These are phyloP conservation scores for Percopsis transmontana DNA, from an alignment of 2,113 vertebrate genomes.

Conservation along the genomic window DNA sequence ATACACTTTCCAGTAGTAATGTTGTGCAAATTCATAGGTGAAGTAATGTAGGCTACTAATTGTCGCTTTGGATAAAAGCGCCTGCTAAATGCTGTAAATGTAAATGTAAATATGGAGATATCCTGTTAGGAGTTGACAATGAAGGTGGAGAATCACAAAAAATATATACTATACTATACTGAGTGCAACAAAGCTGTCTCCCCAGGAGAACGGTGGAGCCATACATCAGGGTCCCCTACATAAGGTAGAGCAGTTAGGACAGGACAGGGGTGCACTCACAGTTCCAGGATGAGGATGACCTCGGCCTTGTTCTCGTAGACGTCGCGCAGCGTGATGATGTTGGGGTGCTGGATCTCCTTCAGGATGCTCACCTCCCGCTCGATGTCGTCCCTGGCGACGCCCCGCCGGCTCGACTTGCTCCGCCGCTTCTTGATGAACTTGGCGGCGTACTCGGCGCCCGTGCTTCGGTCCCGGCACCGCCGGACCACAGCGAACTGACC, in stretches of 20 bases:
- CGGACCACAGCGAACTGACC: conserved; percentile 96
- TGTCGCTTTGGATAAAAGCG: too few species aligned
- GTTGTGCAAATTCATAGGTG: too few species aligned
- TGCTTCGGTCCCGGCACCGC: conserved; percentile 88
- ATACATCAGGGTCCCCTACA: too few species aligned
- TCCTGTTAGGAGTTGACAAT: too few species aligned
- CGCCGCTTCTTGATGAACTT: conserved; percentile 97
- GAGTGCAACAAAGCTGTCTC: too few species aligned
- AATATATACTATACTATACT: too few species aligned
- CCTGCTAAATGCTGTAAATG: too few species aligned
- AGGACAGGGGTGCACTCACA: conserved; percentile 82
- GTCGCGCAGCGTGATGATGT: conserved; percentile 91
- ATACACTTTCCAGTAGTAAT: too few species aligned
- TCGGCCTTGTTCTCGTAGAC: conserved; percentile 96
- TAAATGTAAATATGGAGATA: too few species aligned
- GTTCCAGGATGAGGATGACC: conserved; percentile 96
- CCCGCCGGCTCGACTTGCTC: conserved; percentile 91
- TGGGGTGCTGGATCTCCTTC: conserved; percentile 93
- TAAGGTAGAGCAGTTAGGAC: background rate
- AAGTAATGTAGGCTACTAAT: too few species aligned
- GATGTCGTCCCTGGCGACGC: conserved; percentile 92
- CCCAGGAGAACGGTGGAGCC: too few species aligned
- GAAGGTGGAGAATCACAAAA: too few species aligned
- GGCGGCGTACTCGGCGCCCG: conserved; percentile 86
- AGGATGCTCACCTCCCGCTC: conserved; percentile 95